Percentiles rank a stretch among this genome's conserved stretches.
These are phyloP conservation scores for Drosophila tani DNA, from an alignment of 1,140 invertebrate genomes.

Conservation along the genomic window DNA sequence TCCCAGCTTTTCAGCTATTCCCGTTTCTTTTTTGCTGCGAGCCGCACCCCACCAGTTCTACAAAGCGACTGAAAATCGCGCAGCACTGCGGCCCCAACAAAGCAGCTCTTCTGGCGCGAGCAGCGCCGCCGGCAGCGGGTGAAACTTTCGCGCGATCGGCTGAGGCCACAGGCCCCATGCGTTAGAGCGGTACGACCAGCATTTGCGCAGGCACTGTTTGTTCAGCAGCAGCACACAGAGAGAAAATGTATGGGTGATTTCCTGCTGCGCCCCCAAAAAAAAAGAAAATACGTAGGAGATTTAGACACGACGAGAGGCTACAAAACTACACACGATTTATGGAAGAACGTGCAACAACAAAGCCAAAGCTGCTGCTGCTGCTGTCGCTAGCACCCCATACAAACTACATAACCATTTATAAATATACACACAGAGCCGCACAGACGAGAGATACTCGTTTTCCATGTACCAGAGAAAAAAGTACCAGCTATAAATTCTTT, in stretches of 20 bases:
- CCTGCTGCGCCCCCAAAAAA: constrained; percentile 72
- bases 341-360: constrained; percentile 77
- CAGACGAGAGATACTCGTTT: constrained; percentile 71
- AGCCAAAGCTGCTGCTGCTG: constrained; percentile 45
- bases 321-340: constrained; percentile 77
- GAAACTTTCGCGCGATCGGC: constrained; percentile 75
- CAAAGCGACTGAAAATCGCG: constrained; percentile 67
- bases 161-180: constrained; percentile 11
- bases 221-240: constrained; percentile 48
- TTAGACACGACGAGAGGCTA: constrained; percentile 38
- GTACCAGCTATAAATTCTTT: constrained; percentile 82
- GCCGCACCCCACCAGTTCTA: constrained; percentile 77
- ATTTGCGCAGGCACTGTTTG: constrained; percentile 19
- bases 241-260: constrained; percentile 60
- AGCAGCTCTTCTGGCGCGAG: constrained; percentile 44
- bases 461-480: constrained; percentile 70
- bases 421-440: constrained; percentile 56
- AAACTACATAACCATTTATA: constrained; percentile 75
- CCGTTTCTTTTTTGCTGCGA: constrained; percentile 37
- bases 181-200: constrained; percentile 19
- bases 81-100: constrained; percentile 48
- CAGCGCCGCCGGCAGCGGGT: constrained; percentile 27
- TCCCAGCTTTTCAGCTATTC: constrained; percentile 24
- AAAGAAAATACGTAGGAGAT: constrained; percentile 59
- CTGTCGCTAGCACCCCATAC: constrained; percentile 50